These are phyloP conservation scores for Xyrauchen texanus DNA, from an alignment of 2,113 vertebrate species.

Conservation along the genomic window DNA sequence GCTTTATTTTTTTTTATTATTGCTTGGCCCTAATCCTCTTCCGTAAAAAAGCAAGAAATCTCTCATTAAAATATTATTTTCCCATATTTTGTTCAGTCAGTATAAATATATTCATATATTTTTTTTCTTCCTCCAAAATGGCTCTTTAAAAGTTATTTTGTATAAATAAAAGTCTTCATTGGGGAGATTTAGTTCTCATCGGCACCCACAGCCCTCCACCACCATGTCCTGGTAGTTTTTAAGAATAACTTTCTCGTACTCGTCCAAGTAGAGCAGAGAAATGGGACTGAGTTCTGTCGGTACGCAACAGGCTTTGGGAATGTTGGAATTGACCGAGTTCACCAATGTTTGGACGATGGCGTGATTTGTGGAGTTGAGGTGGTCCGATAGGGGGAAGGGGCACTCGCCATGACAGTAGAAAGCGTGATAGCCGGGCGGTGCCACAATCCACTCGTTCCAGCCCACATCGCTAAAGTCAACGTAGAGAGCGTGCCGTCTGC, in stretches of 20 bases:
- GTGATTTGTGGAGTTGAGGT: slow-evolving; percentile 98
- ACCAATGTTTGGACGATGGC: slow-evolving; percentile 99
- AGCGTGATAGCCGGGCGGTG: slow-evolving; percentile 94
- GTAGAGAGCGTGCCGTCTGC: slow-evolving; percentile 91
- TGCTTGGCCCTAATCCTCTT: too few relatives aligned
- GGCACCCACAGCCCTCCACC: slow-evolving; percentile 97
- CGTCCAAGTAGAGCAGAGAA: slow-evolving; percentile 97
- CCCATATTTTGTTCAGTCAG: slow-evolving; percentile 88
- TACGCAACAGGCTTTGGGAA: slow-evolving; percentile 97
- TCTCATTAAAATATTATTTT: slow-evolving; percentile 99
- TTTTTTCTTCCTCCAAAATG: slow-evolving; percentile 86
- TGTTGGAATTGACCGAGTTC: slow-evolving; percentile 97
- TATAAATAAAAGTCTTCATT: slow-evolving; percentile 99
- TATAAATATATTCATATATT: slow-evolving; percentile 96
- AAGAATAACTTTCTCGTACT: slow-evolving; percentile 96
- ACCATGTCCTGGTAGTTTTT: slow-evolving; percentile 99
- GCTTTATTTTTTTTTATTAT: too few relatives aligned
- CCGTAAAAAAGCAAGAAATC: slow-evolving; percentile 97
- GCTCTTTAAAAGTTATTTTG: slow-evolving; percentile 84
- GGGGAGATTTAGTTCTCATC: slow-evolving; percentile 87
- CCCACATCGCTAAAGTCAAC: slow-evolving; percentile 99
- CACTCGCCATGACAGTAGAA: slow-evolving; percentile 98
- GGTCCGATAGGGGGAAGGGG: slow-evolving; percentile 94
- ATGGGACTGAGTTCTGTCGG: slow-evolving; percentile 98
- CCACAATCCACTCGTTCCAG: slow-evolving; percentile 99